Percentiles rank a stretch among this genome's conserved stretches.
Conservation (phyloP, 1,140 invertebrate species). For the Drosophila ogumai region DNA sequence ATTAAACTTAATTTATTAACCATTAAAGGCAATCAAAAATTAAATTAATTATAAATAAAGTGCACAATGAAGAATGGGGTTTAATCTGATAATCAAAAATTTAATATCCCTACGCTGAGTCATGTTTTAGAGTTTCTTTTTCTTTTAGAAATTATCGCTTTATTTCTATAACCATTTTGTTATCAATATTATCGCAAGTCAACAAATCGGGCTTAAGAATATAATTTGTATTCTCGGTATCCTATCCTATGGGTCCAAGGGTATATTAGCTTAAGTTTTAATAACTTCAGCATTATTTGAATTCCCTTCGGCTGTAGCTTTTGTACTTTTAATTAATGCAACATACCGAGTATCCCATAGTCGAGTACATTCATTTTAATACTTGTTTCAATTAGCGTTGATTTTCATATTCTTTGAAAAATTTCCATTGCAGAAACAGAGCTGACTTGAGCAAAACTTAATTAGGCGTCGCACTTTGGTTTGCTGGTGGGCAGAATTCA, state of each 20-base stretch:
- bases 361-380: neutral
- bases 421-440: slow-evolving; percentile 10
- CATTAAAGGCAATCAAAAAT: slow-evolving; percentile 12
- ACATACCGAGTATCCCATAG: neutral
- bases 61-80: slow-evolving; percentile 23
- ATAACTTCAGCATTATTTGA: too few species aligned
- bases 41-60: slow-evolving; percentile 25
- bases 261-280: too few species aligned
- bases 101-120: slow-evolving; percentile 27
- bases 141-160: neutral
- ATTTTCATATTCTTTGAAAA: slow-evolving; percentile 43
- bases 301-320: neutral
- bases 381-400: slow-evolving; percentile 32
- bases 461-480: slow-evolving; percentile 53
- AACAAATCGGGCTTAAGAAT: too few species aligned
- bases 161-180: slow-evolving; percentile 2
- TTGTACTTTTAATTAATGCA: neutral
- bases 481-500: slow-evolving; percentile 43
- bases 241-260: too few species aligned
- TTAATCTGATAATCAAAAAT: slow-evolving; percentile 20
- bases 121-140: slow-evolving; percentile 16
- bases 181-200: too few species aligned
- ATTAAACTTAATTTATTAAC: slow-evolving; percentile 41
- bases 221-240: too few species aligned
- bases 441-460: slow-evolving; percentile 27